A percentile compares a stretch with the other conserved stretches of the same genome.
These are phyloP conservation scores for Urophycis tenuis DNA, from an alignment of 2,797 vertebrate species.

Conservation along the genomic window DNA sequence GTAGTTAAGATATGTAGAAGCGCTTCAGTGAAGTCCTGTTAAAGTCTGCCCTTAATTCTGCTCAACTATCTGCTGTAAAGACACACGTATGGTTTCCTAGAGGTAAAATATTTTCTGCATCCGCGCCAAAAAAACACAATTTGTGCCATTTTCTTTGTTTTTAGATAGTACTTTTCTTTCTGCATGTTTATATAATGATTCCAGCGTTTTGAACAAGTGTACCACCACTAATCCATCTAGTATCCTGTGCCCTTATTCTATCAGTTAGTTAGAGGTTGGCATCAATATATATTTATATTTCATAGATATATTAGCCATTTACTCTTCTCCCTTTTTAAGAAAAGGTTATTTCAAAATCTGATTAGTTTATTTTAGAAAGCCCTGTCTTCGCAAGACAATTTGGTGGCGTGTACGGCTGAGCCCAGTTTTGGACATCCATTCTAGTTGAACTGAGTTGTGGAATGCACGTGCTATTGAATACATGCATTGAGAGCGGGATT, in stretches of 20 bases:
- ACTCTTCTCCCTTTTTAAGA: background rate
- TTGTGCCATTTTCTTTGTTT: background rate
- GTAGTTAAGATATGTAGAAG: conserved; percentile 18
- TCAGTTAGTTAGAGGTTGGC: background rate
- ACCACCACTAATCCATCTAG: background rate
- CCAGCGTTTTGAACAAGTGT: background rate
- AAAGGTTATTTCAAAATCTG: background rate
- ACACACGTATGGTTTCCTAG: conserved; percentile 59
- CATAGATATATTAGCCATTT: background rate
- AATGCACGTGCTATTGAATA: background rate
- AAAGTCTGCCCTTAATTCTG: conserved; percentile 14
- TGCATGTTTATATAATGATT: background rate
- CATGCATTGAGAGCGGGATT: background rate
- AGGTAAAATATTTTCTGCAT: conserved; percentile 41
- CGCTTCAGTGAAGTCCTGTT: conserved; percentile 11
- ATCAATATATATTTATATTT: too few species aligned
- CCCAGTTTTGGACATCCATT: background rate
- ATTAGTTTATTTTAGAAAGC: background rate
- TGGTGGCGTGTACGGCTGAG: background rate
- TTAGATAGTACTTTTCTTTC: background rate
- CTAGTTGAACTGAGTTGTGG: conserved; percentile 12
- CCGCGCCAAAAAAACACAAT: conserved; percentile 29
- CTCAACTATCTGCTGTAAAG: conserved; percentile 37
- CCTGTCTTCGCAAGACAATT: background rate
- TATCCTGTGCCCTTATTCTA: background rate